Percentiles rank a stretch among this genome's conserved stretches.
phyloP scores from a whole-genome alignment of 2,888 invertebrate genomes.

The Acholoe squamosa region DNA sequence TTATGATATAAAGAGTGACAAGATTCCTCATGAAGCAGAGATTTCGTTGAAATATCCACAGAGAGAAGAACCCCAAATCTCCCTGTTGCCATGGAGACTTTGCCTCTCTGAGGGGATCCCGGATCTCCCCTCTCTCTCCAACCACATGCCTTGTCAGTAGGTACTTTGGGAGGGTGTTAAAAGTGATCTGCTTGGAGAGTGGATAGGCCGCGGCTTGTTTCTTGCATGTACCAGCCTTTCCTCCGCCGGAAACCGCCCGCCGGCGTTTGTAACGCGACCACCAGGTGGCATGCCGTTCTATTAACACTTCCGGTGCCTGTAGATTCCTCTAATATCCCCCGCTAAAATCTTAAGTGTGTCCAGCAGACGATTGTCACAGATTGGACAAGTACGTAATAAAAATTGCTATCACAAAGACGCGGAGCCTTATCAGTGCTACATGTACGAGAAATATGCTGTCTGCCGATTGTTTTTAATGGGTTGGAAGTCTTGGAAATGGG shows the following conservation, averaged over 20 bases:
- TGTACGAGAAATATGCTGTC: too few species aligned
- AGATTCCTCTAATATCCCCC: neutral
- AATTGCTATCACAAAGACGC: too few species aligned
- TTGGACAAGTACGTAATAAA: too few species aligned
- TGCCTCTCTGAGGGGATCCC: neutral
- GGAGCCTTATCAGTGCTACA: too few species aligned
- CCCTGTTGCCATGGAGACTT: constrained; percentile 9
- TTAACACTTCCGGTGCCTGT: constrained; percentile 30
- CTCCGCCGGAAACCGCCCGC: constrained; percentile 19
- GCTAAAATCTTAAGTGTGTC: too few species aligned
- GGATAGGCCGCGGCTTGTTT: neutral
- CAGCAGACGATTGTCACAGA: too few species aligned
- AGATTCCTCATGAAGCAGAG: neutral
- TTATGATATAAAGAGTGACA: neutral
- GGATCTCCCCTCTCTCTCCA: neutral
- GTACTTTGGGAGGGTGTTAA: neutral
- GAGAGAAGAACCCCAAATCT: neutral
- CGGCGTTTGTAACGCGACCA: constrained; percentile 31
- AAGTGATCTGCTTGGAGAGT: constrained; percentile 27
- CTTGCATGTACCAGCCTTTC: neutral
- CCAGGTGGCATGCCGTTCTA: constrained; percentile 25
- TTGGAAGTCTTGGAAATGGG: neutral
- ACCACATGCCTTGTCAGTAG: neutral
- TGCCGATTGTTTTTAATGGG: neutral
- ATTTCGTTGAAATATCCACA: constrained; percentile 2